A percentile compares a stretch with the other conserved stretches of the same genome.
These are phyloP conservation scores for Drosophila anomelani DNA, from an alignment of 2,888 invertebrate species.

Conservation along the genomic window DNA sequence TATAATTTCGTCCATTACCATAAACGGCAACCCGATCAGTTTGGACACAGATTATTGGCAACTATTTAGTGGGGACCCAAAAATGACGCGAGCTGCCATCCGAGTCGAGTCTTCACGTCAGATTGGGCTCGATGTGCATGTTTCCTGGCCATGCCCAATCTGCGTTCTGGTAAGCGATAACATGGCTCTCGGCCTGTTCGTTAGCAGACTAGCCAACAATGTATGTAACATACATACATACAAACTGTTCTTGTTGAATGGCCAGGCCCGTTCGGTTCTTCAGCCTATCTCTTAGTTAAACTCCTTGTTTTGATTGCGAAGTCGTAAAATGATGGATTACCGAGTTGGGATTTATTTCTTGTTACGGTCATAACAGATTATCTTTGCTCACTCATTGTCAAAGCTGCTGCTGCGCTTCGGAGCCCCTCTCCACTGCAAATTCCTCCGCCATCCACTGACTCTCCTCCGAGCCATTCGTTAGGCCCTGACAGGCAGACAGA, in stretches of 20 bases:
- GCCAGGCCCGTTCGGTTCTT: constrained; percentile 33
- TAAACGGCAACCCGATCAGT: constrained; percentile 80
- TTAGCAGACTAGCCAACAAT: constrained; percentile 38
- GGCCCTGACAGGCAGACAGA: constrained; percentile 34
- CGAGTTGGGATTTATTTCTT: constrained; percentile 78
- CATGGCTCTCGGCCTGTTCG: constrained; percentile 70
- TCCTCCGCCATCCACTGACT: neutral
- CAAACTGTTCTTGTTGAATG: constrained; percentile 64
- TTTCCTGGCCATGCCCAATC: constrained; percentile 63
- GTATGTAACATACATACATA: neutral
- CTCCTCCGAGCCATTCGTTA: constrained; percentile 61
- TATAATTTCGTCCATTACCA: constrained; percentile 82
- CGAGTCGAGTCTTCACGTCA: constrained; percentile 11
- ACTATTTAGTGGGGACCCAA: constrained; percentile 66
- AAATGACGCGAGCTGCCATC: constrained; percentile 68
- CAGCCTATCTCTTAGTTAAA: constrained; percentile 61
- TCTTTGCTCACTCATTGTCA: constrained; percentile 78
- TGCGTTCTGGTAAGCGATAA: constrained; percentile 65
- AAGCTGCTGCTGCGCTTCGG: constrained; percentile 37
- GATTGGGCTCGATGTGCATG: constrained; percentile 72
- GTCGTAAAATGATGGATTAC: constrained; percentile 80
- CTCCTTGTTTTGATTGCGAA: constrained; percentile 80
- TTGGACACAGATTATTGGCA: constrained; percentile 81
- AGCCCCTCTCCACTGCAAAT: neutral
- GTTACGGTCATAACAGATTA: constrained; percentile 81